phyloP scores from a whole-genome alignment of 2,797 vertebrate genomes.

The Chloroceryle inda region DNA sequence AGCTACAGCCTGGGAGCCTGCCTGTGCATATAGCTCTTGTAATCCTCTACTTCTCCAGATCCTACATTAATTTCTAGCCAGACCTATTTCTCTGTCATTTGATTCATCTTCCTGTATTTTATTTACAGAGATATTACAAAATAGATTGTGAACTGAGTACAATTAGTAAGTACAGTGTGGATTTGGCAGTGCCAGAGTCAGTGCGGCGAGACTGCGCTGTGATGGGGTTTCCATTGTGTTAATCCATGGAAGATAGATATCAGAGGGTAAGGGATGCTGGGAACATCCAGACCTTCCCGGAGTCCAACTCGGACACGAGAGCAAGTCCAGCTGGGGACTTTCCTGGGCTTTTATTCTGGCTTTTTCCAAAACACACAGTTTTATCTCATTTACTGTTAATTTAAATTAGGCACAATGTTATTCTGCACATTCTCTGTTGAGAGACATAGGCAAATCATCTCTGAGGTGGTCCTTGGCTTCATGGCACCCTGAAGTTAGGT shows the following conservation, averaged over 20 bases:
- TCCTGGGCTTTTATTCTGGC: not conserved
- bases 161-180: not conserved
- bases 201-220: not conserved
- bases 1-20: not conserved
- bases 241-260: not conserved
- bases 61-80: not conserved
- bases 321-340: not conserved
- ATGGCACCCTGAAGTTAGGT: not conserved
- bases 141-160: not conserved
- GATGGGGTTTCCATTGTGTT: not conserved
- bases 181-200: not conserved
- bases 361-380: slow-evolving; percentile 41
- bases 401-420: slow-evolving; percentile 47
- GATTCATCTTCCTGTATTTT: slow-evolving; percentile 67
- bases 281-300: not conserved
- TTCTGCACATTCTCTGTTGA: not conserved
- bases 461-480: slow-evolving; percentile 10
- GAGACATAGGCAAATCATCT: not conserved
- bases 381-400: not conserved
- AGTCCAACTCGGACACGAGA: not conserved
- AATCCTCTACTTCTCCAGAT: not conserved
- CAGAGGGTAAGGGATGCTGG: not conserved
- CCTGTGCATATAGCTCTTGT: not conserved
- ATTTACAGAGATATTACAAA: slow-evolving; percentile 77
- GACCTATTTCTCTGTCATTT: slow-evolving; percentile 66